Evolutionary conservation across 1,140 invertebrate genomes (phyloP).

Genomic region (Calliphora vicina): DNA sequence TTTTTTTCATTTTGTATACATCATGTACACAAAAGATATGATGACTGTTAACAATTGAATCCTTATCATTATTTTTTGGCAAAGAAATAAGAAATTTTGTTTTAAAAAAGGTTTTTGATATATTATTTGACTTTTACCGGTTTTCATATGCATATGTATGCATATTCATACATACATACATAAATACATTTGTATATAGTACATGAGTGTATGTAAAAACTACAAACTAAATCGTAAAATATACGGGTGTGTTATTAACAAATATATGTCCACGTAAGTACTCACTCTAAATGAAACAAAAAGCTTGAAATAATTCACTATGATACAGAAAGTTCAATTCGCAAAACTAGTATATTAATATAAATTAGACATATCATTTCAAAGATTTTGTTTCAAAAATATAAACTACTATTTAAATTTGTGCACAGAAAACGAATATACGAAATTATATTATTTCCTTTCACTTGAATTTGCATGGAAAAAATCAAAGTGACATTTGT

Average conservation of each 20-base stretch:
- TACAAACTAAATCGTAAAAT: neutral
- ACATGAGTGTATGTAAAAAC: too few species aligned
- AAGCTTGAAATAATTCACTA: neutral
- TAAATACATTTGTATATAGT: too few species aligned
- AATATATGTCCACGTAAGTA: neutral
- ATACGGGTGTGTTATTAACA: neutral
- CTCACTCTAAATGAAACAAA: neutral
- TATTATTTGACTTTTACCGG: neutral
- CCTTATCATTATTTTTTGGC: too few species aligned
- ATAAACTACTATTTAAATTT: neutral
- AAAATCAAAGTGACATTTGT: constrained; percentile 1
- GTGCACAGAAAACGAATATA: too few species aligned
- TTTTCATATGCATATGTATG: neutral
- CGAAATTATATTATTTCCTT: too few species aligned
- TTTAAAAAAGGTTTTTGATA: too few species aligned
- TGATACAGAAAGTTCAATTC: neutral
- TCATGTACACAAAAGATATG: too few species aligned
- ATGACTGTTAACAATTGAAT: too few species aligned
- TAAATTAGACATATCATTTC: neutral
- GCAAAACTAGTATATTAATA: neutral
- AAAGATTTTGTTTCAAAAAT: neutral
- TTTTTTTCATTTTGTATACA: too few species aligned
- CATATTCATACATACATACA: neutral
- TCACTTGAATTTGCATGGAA: too few species aligned
- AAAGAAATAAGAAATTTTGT: too few species aligned